Evolutionary conservation across 2,888 invertebrate species (phyloP).

Genomic region (Lottia scabra): DNA sequence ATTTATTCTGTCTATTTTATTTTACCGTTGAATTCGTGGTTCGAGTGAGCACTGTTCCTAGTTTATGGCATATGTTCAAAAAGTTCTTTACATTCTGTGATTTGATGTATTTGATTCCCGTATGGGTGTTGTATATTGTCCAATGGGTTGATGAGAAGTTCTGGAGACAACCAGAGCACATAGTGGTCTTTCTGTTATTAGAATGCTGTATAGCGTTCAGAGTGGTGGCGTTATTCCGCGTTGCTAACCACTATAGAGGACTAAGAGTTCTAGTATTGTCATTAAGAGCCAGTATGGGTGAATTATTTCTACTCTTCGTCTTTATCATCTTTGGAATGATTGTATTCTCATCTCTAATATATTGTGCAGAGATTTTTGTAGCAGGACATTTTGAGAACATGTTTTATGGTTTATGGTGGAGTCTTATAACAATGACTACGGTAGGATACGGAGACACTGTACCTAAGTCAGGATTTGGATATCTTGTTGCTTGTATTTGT

Average conservation of each 20-base stretch:
- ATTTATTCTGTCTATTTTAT: conserved; percentile 38
- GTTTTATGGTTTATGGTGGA: conserved; percentile 46
- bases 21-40: conserved; percentile 45
- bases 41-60: conserved; percentile 38
- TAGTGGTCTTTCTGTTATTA: conserved; percentile 29
- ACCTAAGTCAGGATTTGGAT: conserved; percentile 51
- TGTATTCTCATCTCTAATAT: conserved; percentile 42
- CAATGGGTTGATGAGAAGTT: conserved; percentile 27
- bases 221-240: conserved; percentile 44
- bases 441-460: conserved; percentile 61
- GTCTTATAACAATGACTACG: conserved; percentile 51
- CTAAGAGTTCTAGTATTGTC: conserved; percentile 41
- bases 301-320: conserved; percentile 39
- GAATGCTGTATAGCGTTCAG: conserved; percentile 39
- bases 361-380: conserved; percentile 39
- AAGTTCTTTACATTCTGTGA: conserved; percentile 38
- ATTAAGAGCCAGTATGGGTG: conserved; percentile 41
- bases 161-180: conserved; percentile 30
- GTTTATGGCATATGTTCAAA: conserved; percentile 27
- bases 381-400: conserved; percentile 32
- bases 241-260: conserved; percentile 43
- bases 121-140: conserved; percentile 36
- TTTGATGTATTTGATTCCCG: conserved; percentile 42
- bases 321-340: conserved; percentile 41
- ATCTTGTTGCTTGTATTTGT: conserved; percentile 53